A percentile compares a stretch with the other conserved stretches of the same genome.
Evolutionary conservation across 2,113 vertebrate genomes (phyloP).

Genomic region (Tylochromis polylepis): DNA sequence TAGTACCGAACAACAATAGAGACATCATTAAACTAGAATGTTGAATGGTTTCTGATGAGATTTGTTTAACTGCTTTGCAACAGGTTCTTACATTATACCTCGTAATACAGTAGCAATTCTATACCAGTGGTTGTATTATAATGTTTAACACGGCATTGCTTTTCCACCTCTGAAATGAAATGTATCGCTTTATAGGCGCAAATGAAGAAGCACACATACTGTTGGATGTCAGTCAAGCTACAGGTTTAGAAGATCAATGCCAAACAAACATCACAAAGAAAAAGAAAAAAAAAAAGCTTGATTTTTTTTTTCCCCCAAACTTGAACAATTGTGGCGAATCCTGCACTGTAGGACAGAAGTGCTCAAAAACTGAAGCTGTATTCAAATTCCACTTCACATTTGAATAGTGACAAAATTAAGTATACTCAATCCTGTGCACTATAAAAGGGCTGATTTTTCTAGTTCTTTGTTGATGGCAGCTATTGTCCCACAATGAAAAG

Average conservation of each 20-base stretch:
- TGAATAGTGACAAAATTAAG: background rate
- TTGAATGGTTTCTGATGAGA: background rate
- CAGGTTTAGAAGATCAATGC: background rate
- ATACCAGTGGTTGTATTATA: background rate
- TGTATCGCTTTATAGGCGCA: background rate
- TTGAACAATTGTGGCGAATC: background rate
- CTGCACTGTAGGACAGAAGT: background rate
- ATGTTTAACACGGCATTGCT: background rate
- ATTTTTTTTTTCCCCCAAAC: fast-evolving
- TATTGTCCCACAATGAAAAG: background rate
- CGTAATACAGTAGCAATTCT: background rate
- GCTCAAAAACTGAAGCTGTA: background rate
- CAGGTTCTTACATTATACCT: background rate
- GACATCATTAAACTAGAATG: background rate
- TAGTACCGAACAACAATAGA: background rate
- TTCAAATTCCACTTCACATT: background rate
- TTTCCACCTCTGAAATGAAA: background rate
- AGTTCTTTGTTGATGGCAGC: background rate
- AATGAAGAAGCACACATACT: background rate
- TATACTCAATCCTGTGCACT: background rate
- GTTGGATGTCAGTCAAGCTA: background rate
- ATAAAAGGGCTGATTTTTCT: background rate
- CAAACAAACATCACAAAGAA: background rate
- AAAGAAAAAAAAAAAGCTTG: background rate
- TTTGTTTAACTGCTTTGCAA: constrained; percentile 4